Evolutionary conservation across 2,888 invertebrate genomes (phyloP), one percentile per base, ranked within the genome.

Genomic region (Perdita meconis): DNA sequence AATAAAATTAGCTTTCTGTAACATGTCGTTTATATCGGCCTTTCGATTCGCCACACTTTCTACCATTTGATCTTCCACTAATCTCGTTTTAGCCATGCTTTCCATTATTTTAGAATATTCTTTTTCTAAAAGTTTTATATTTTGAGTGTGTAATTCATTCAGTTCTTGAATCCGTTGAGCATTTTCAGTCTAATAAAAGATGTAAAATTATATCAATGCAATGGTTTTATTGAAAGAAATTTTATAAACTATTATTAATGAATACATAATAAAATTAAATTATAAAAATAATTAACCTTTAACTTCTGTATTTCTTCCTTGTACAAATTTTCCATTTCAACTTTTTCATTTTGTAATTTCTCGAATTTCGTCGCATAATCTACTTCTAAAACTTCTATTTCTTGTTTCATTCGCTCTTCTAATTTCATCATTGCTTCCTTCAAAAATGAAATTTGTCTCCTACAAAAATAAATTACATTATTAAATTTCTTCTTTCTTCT

Each of bases 81-180:
- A 86, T 80, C 91, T 92, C 30, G 89, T 87, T 78, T 83, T 89
- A 10, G 87, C 84, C 80, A 92, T 89, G 60, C 83, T 89, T 71
- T 89, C 88, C 51, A 92, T 89, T 4, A 85, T 89, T 78, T 90
- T 88, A 12, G 80, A 73, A 69, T 92, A 88, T 64, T 91, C 90
- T 34, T 83, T 89, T 78, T 90, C 88, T 2, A 92, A 38, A 19
- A 89, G 61, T 74, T 84, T 80, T 53, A 90, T 59, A 80, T 87
- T 90, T 24, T 80, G 84, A 5, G 81, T 78, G 75, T 92, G 90
- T 24, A 89, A 84, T 40, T 83, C 73, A 5, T 83, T 82, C 64
- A 90, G 87, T 81, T 91, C 89, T 70, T 89, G 78, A 56, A 89
- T 64, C 5, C 71, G 42, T 67, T 85, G 79, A 3, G 59, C 40